Evolutionary conservation across 2,888 invertebrate genomes (phyloP).

Genomic region (Tachina fera): DNA sequence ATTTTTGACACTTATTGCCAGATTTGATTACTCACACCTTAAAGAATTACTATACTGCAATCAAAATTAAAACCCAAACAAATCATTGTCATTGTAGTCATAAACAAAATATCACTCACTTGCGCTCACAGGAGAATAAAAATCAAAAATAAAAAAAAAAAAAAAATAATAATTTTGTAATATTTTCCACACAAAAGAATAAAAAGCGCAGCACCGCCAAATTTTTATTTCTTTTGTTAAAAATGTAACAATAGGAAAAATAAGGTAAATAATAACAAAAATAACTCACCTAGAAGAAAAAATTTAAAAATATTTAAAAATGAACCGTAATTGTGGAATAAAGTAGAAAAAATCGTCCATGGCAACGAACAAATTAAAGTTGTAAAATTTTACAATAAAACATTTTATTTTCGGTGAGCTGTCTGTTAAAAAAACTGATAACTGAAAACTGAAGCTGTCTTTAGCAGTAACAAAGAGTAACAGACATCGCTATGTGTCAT

Average conservation of each 20-base stretch:
- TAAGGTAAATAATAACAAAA: background rate
- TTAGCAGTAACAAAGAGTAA: slow-evolving; percentile 3
- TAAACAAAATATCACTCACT: slow-evolving; percentile 24
- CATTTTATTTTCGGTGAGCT: slow-evolving; percentile 1
- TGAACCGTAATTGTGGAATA: background rate
- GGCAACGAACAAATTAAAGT: slow-evolving; percentile 33
- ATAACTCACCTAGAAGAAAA: slow-evolving; percentile 9
- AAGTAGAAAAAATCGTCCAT: background rate
- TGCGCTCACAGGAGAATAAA: background rate
- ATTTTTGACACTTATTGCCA: slow-evolving; percentile 42
- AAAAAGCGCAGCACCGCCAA: background rate
- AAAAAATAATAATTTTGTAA: slow-evolving; percentile 17
- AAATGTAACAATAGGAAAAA: slow-evolving; percentile 1
- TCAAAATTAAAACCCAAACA: slow-evolving; percentile 20
- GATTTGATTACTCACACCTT: slow-evolving; percentile 54
- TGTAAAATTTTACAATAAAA: slow-evolving; percentile 18
- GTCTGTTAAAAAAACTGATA: slow-evolving; percentile 12
- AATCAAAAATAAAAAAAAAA: too few relatives aligned
- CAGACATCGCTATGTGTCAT: slow-evolving; percentile 50
- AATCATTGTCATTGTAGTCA: slow-evolving; percentile 41
- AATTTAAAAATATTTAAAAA: slow-evolving; percentile 54
- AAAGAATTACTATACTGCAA: slow-evolving; percentile 1
- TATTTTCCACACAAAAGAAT: background rate
- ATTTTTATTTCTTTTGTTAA: slow-evolving; percentile 22
- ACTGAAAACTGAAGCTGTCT: slow-evolving; percentile 35